A percentile compares a stretch with the other conserved stretches of the same genome.
phyloP scores from a whole-genome alignment of 2,888 invertebrate genomes.

The Esperia sulphurella region DNA sequence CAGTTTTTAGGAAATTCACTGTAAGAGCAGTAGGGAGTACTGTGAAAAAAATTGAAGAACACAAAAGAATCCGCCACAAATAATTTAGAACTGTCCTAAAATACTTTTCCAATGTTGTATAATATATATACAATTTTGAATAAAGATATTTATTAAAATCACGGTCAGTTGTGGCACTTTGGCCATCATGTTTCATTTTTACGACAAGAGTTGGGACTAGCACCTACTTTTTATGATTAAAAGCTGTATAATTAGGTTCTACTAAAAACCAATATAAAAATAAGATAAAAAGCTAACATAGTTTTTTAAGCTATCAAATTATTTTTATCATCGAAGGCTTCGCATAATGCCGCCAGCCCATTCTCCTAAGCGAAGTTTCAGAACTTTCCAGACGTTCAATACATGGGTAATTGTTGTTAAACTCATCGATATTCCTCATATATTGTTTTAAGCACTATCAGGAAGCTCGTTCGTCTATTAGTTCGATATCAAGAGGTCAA shows the following conservation, averaged over 20 bases:
- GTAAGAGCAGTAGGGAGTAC: slow-evolving; percentile 1
- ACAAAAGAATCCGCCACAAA: not conserved
- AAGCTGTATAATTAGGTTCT: too few species aligned
- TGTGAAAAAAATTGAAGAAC: slow-evolving; percentile 18
- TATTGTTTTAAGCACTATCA: slow-evolving; percentile 20
- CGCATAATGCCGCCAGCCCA: not conserved
- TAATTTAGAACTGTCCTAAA: too few species aligned
- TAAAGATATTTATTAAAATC: too few species aligned
- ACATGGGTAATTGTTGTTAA: slow-evolving; percentile 27
- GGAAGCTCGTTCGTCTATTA: not conserved
- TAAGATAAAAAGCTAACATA: too few species aligned
- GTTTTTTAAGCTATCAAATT: too few species aligned
- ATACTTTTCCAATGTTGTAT: too few species aligned
- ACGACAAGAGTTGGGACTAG: too few species aligned
- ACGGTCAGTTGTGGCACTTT: too few species aligned
- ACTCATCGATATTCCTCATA: slow-evolving; percentile 20
- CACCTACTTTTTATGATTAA: too few species aligned
- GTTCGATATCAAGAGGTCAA: not conserved
- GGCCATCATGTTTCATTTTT: too few species aligned
- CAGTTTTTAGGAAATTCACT: slow-evolving; percentile 29
- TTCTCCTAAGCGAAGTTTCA: slow-evolving; percentile 24
- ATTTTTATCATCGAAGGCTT: not conserved
- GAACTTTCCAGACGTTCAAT: slow-evolving; percentile 30
- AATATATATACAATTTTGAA: too few species aligned
- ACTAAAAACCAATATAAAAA: too few species aligned